A percentile compares a stretch with the other conserved stretches of the same genome.
Conservation (phyloP, 2,113 vertebrate species). For the Lepidiolamprologus cunningtoni region DNA sequence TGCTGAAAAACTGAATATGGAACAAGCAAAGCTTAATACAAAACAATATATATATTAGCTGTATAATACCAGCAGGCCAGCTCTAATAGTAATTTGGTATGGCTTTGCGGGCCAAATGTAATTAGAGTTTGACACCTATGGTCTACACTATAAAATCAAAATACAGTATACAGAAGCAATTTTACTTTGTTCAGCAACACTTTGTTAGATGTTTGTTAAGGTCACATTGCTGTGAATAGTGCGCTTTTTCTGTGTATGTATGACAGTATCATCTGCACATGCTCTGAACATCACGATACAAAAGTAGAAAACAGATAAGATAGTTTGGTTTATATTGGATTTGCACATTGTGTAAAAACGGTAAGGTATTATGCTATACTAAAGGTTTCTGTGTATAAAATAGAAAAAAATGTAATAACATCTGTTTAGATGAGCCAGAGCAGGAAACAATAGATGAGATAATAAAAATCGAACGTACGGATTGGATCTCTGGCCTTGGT, state of each 20-base stretch:
- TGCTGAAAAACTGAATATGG: no score
- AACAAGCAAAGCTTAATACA: no score
- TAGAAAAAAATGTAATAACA: background rate
- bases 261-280: background rate
- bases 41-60: no score
- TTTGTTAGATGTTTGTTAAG: background rate
- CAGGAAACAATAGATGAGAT: background rate
- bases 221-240: background rate
- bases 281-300: background rate
- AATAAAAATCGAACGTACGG: conserved; percentile 67
- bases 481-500: conserved; percentile 90
- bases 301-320: background rate
- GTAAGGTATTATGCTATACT: background rate
- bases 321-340: background rate
- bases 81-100: accelerated
- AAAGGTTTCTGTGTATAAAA: background rate
- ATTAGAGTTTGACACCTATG: background rate
- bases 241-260: accelerated
- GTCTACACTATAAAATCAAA: background rate
- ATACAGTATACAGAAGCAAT: background rate
- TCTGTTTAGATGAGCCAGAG: background rate
- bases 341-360: background rate
- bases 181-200: background rate
- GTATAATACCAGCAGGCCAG: accelerated
- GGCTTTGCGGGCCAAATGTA: accelerated